A percentile compares a stretch with the other conserved stretches of the same genome.
Conservation (phyloP, 1,140 invertebrate species). For the Zaprionus capensis region DNA sequence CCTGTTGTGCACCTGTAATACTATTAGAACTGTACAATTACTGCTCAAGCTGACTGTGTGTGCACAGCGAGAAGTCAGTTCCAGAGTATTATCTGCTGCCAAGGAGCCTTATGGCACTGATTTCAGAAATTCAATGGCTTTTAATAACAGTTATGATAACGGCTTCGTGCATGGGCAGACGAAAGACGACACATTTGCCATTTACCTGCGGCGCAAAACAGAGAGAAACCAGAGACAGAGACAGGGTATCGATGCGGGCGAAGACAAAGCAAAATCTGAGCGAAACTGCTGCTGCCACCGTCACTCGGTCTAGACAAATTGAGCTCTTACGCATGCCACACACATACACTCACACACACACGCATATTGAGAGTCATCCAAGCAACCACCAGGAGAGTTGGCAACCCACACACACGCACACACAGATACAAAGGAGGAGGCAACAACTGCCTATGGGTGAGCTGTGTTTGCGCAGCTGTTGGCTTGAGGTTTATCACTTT, state of each 20-base stretch:
- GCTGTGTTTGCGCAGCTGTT: conserved; percentile 47
- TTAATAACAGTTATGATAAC: conserved; percentile 39
- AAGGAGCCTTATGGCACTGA: conserved; percentile 14
- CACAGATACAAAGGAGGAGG: background rate
- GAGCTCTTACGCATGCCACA: conserved; percentile 51
- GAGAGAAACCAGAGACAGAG: too few species aligned
- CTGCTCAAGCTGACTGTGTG: background rate
- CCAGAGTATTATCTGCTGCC: background rate
- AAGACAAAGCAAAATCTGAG: conserved; percentile 13
- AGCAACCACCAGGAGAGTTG: conserved; percentile 1
- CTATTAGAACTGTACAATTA: background rate
- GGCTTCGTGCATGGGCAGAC: background rate
- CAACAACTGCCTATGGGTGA: conserved; percentile 35
- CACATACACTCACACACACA: conserved; percentile 14
- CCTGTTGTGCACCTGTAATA: background rate
- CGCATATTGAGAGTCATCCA: conserved; percentile 8
- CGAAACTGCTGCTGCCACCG: conserved; percentile 43
- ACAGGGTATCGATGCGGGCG: conserved; percentile 32
- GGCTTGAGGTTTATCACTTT: conserved; percentile 69
- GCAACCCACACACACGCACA: background rate
- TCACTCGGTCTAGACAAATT: conserved; percentile 71
- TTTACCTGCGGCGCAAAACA: background rate
- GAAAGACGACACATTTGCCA: conserved; percentile 6
- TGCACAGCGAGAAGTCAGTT: background rate
- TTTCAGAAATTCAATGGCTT: conserved; percentile 36